phyloP scores from a whole-genome alignment of 2,888 invertebrate species.

The Allacma fusca region DNA sequence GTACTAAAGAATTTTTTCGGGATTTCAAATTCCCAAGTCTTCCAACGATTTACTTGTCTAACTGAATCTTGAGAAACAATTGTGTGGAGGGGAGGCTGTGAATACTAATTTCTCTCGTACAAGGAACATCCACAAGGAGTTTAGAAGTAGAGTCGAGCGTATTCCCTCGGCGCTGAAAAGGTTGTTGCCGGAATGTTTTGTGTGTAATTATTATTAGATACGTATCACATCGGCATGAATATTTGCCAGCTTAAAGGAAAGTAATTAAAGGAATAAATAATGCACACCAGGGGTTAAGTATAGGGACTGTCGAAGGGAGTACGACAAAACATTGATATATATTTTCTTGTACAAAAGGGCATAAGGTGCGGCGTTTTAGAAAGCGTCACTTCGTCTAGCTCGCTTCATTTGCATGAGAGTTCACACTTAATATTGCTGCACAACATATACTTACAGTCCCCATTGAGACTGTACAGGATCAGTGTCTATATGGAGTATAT shows the following conservation, averaged over 20 bases:
- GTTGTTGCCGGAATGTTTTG: too few relatives aligned
- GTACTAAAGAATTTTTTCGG: too few relatives aligned
- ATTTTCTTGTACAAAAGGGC: conserved; percentile 24
- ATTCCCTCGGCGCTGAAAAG: too few relatives aligned
- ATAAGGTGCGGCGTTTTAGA: conserved; percentile 35
- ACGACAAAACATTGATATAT: not conserved
- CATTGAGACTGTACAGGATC: too few relatives aligned
- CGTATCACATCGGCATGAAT: not conserved
- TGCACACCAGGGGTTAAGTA: conserved; percentile 9
- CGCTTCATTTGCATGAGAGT: conserved; percentile 24
- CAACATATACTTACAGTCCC: too few relatives aligned
- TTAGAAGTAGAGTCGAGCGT: too few relatives aligned
- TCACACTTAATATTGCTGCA: too few relatives aligned
- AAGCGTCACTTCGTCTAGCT: conserved; percentile 16
- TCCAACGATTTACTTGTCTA: not conserved
- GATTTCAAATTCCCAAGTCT: not conserved
- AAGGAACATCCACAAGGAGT: too few relatives aligned
- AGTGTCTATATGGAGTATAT: too few relatives aligned
- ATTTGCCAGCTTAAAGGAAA: not conserved
- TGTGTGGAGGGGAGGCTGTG: not conserved
- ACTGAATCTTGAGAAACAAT: not conserved
- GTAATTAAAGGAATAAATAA: conserved; percentile 13
- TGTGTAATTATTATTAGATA: too few relatives aligned
- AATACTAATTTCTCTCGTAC: not conserved
- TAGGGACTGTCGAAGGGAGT: not conserved